A percentile compares a stretch with the other conserved stretches of the same genome.
Evolutionary conservation across 1,140 invertebrate species (phyloP).

Genomic region (Cotesia vestalis): DNA sequence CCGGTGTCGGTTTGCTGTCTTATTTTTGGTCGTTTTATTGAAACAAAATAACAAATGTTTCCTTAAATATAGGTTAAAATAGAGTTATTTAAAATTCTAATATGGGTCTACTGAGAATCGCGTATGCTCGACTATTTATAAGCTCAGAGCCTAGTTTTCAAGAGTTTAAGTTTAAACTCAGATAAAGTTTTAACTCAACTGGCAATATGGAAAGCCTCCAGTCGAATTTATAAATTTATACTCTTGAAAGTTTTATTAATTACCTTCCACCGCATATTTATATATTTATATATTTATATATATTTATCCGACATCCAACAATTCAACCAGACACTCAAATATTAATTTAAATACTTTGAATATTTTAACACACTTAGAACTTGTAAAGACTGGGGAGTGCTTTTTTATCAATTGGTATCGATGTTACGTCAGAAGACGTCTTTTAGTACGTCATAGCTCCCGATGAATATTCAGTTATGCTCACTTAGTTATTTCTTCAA

Average conservation of each 20-base stretch:
- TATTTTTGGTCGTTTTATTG: not conserved
- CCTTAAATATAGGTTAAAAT: not conserved
- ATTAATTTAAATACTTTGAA: no score
- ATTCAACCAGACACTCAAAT: no score
- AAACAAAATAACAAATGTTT: slow-evolving; percentile 9
- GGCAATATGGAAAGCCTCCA: slow-evolving; percentile 20
- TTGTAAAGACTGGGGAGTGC: no score
- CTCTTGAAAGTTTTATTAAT: slow-evolving; percentile 8
- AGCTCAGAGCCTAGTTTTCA: slow-evolving; percentile 15
- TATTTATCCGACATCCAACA: no score
- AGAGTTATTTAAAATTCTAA: not conserved
- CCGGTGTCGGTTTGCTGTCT: slow-evolving; percentile 19
- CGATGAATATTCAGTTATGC: no score
- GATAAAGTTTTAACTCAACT: not conserved
- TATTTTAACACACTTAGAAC: no score
- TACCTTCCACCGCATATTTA: no score
- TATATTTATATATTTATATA: no score
- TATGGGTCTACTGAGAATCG: not conserved
- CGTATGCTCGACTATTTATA: slow-evolving; percentile 10
- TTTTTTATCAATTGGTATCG: no score
- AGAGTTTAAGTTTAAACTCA: not conserved
- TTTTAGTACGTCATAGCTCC: no score
- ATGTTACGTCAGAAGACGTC: no score
- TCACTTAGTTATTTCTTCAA: no score
- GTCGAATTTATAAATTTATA: slow-evolving; percentile 4